Evolutionary conservation across 2,888 invertebrate species (phyloP), one percentile per base, ranked within the genome.

Genomic region (Drosophila anomelani): DNA sequence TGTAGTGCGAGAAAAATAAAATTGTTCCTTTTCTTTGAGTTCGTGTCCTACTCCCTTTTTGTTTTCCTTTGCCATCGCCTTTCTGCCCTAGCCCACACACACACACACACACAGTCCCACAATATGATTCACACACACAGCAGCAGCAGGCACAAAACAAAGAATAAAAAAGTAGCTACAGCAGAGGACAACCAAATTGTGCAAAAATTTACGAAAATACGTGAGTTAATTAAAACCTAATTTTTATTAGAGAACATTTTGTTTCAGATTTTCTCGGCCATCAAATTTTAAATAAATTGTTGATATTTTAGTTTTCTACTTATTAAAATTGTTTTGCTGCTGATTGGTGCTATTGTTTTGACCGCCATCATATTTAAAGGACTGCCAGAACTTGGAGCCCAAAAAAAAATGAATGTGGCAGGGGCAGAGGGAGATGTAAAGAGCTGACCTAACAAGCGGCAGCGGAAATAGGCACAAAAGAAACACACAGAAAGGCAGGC

Each of bases 381-480:
- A 83, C 75, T 73, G 80, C 60, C 75, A 74, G 75, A 81, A 81
- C 72, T 84, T 82, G 88, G 79, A 78, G 80, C 86, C 67, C 55
- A 57, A 43, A 64, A 64, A 64, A 64, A 34, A 10, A 4, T 43
- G 20, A 20, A 13, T 41, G 63, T 9, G 34, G 32, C 32, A 53
- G 41, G 39, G 54, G 38, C 51, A 53, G 36, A 34, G 47, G 54
- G 54, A 41, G 54, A 53, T 36, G 58, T n/a, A 43, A n/a, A 49
- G 69, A 68, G 68, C 68, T 68, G 68, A 68, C 75, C 71, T 71
- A 71, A 75, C 75, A 66, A 75, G 73, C 70, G 59, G 70, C 66
- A 74, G 78, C 77, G 77, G 60, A 67, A 81, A 72, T 64, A 64
- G 77, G 81, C 82, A 71, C 75, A 74, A 74, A 70, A 69, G 75